These are phyloP conservation scores for Pionites leucogaster DNA, from an alignment of 2,113 vertebrate genomes.

Conservation along the genomic window DNA sequence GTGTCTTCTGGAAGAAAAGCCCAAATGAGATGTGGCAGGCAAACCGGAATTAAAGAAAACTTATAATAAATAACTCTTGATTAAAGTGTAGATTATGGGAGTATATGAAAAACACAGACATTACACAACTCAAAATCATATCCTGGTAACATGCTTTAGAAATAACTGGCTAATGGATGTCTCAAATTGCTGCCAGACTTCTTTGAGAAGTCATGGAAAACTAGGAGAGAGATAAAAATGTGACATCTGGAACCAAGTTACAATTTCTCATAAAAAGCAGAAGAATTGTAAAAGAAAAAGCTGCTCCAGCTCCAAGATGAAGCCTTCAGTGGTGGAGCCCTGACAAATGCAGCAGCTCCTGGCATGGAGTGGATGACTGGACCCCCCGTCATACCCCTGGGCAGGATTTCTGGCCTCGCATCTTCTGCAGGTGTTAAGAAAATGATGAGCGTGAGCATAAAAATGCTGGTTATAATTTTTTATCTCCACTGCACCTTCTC, in stretches of 20 bases:
- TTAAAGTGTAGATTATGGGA: constrained; percentile 30
- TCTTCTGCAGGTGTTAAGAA: background rate
- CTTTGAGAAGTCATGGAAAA: constrained; percentile 51
- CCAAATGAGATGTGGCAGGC: constrained; percentile 9
- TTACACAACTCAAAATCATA: constrained; percentile 37
- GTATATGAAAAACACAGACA: constrained; percentile 34
- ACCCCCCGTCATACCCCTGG: background rate
- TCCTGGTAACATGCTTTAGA: constrained; percentile 39
- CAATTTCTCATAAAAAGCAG: background rate
- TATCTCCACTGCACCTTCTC: background rate
- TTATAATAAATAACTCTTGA: constrained; percentile 32
- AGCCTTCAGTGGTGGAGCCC: background rate
- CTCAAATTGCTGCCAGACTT: constrained; percentile 55
- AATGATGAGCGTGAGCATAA: background rate
- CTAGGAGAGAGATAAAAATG: constrained; percentile 43
- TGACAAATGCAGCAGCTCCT: background rate
- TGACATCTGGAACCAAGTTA: constrained; percentile 50
- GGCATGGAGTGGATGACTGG: background rate
- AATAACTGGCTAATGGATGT: constrained; percentile 51
- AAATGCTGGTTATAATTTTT: background rate
- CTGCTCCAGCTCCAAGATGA: fast-evolving
- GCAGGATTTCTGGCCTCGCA: fast-evolving
- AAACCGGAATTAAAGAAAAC: background rate
- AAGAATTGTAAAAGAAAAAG: background rate
- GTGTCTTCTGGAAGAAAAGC: constrained; percentile 15